Percentiles rank a stretch among this genome's conserved stretches.
Conservation (phyloP, 2,797 vertebrate species). For the Lateolabrax maculatus region DNA sequence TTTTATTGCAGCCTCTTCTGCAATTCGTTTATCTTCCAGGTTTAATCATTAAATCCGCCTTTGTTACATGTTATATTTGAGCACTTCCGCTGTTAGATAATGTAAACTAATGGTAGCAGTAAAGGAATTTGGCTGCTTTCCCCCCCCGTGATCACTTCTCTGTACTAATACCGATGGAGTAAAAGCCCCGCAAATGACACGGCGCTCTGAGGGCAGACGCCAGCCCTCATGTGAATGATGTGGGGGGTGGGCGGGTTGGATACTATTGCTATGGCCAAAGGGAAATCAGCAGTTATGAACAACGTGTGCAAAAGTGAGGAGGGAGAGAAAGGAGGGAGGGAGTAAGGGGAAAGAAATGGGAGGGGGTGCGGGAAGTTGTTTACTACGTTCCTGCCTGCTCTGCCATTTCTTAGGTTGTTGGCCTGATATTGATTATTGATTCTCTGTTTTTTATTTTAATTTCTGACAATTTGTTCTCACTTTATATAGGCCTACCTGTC, state of each 20-base stretch:
- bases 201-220: constrained; percentile 60
- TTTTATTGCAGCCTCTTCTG: constrained; percentile 10
- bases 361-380: constrained; percentile 80
- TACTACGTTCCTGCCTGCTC: constrained; percentile 76
- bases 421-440: constrained; percentile 61
- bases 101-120: constrained; percentile 44
- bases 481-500: neutral
- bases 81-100: constrained; percentile 11
- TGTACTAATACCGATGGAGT: constrained; percentile 49
- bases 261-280: constrained; percentile 78
- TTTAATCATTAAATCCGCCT: constrained; percentile 23
- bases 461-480: constrained; percentile 4
- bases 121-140: constrained; percentile 60
- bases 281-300: constrained; percentile 85
- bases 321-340: constrained; percentile 73
- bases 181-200: constrained; percentile 72
- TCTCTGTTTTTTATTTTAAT: constrained; percentile 11
- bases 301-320: constrained; percentile 83
- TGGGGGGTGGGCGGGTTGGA: constrained; percentile 71
- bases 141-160: constrained; percentile 7
- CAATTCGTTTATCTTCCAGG: neutral
- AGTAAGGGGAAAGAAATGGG: constrained; percentile 70
- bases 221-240: constrained; percentile 74
- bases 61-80: neutral
- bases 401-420: constrained; percentile 54